Conservation (phyloP, 1,140 invertebrate species). For the Heliconius hewitsoni region DNA sequence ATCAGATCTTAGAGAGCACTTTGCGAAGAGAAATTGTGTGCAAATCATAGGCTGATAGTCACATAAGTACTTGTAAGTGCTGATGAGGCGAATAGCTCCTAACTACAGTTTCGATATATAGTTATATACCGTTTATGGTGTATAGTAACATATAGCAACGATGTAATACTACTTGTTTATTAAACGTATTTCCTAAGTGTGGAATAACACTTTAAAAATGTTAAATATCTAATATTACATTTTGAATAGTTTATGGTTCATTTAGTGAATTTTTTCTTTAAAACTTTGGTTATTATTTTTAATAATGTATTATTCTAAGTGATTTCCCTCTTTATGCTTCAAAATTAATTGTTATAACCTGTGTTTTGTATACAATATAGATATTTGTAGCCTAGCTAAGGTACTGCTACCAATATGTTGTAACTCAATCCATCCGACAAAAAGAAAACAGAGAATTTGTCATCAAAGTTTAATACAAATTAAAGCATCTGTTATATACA, state of each 20-base stretch:
- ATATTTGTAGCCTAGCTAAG: too few relatives aligned
- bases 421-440: too few relatives aligned
- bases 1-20: slow-evolving; percentile 6
- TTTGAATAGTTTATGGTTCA: not conserved
- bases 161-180: too few relatives aligned
- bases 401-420: too few relatives aligned
- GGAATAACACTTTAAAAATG: too few relatives aligned
- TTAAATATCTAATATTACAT: not conserved
- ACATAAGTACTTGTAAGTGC: slow-evolving; percentile 14
- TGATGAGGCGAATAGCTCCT: slow-evolving; percentile 13
- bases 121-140: not conserved
- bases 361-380: too few relatives aligned
- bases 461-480: not conserved
- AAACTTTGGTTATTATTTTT: too few relatives aligned
- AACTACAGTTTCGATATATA: slow-evolving; percentile 14
- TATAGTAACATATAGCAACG: not conserved
- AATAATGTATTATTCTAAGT: too few relatives aligned
- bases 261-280: not conserved
- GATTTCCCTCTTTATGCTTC: too few relatives aligned
- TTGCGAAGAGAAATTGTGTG: slow-evolving; percentile 18
- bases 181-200: too few relatives aligned
- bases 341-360: too few relatives aligned
- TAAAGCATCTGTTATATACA: not conserved
- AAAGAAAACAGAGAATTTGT: too few relatives aligned
- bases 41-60: slow-evolving; percentile 19